Percentiles rank a stretch among this genome's conserved stretches.
Conservation (phyloP, 2,113 vertebrate species). For the crab-eating macaque (Macaca fascicularis) region T2T-MFA8v1.1 NC_088390.1:60317001-60317500, state of each 20-base stretch:
- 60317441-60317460: background rate
- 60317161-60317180: constrained; percentile 96
- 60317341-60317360: constrained; percentile 5
- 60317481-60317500: background rate
- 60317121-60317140: background rate
- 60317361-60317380: rapidly evolving
- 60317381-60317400: background rate
- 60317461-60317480: background rate
- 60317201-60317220: constrained; percentile 97
- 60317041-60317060: background rate
- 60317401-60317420: rapidly evolving
- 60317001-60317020: background rate
- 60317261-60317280: constrained; percentile 97
- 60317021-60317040: constrained; percentile 7
- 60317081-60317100: background rate
- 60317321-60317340: background rate
- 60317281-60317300: constrained; percentile 77
- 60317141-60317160: constrained; percentile 92
- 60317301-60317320: constrained; percentile 7
- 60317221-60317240: constrained; percentile 99
- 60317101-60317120: background rate
- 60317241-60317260: constrained; percentile 99
- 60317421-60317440: background rate
- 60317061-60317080: background rate
- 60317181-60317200: constrained; percentile 94